A percentile compares a stretch with the other conserved stretches of the same genome.
phyloP scores from a whole-genome alignment of 1,140 invertebrate species.

The Camponotus pennsylvanicus region DNA sequence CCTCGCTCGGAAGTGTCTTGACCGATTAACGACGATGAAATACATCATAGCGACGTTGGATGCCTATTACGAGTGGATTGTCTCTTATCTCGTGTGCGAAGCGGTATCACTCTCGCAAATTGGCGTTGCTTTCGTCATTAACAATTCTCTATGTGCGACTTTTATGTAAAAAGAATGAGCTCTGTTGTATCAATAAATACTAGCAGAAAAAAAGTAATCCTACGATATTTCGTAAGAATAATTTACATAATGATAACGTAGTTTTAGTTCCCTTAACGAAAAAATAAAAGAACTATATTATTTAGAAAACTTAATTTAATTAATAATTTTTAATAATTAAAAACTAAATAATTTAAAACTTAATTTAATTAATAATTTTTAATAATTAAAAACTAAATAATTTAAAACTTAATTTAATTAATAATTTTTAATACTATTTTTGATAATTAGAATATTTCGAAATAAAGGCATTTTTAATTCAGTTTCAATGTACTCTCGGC shows the following conservation, averaged over 20 bases:
- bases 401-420: too few relatives aligned
- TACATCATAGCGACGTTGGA: background rate
- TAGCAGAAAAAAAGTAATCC: too few relatives aligned
- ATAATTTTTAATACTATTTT: too few relatives aligned
- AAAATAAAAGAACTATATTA: background rate
- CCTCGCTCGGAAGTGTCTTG: background rate
- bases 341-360: too few relatives aligned
- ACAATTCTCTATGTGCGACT: background rate
- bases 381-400: too few relatives aligned
- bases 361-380: too few relatives aligned
- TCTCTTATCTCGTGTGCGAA: background rate
- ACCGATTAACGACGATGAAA: conserved; percentile 49
- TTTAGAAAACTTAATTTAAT: background rate
- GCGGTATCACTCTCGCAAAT: background rate
- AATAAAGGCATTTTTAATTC: background rate
- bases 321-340: too few relatives aligned
- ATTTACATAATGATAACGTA: background rate
- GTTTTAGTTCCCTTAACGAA: background rate
- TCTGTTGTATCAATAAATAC: too few relatives aligned
- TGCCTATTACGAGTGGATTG: background rate
- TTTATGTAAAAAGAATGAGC: background rate
- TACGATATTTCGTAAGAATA: background rate
- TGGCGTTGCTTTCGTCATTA: background rate
- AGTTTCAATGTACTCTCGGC: too few relatives aligned
- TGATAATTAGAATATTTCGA: background rate